Percentiles rank a stretch among this genome's conserved stretches.
These are phyloP conservation scores for Autographa pulchrina DNA, from an alignment of 2,888 invertebrate genomes.

Conservation along the genomic window DNA sequence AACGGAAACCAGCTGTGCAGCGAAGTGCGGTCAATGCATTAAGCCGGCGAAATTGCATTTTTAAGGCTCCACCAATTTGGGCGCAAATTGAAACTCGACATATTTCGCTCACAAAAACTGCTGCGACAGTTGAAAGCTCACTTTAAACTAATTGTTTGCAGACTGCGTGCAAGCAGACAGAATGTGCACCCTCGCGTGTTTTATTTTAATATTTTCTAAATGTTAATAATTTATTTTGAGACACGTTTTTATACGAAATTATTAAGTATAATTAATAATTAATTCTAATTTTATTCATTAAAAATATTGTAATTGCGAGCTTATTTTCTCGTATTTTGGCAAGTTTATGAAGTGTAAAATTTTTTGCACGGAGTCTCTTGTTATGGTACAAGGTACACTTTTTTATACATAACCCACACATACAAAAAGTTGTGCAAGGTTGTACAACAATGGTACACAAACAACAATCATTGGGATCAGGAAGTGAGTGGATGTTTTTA, in stretches of 20 bases:
- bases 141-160: constrained; percentile 27
- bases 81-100: constrained; percentile 58
- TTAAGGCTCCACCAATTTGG: constrained; percentile 83
- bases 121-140: constrained; percentile 34
- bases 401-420: constrained; percentile 34
- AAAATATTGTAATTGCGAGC: constrained; percentile 43
- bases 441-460: constrained; percentile 42
- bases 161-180: constrained; percentile 33
- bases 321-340: constrained; percentile 38
- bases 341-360: constrained; percentile 40
- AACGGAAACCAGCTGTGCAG: constrained; percentile 87
- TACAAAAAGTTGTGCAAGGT: constrained; percentile 50
- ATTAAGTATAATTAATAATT: constrained; percentile 9
- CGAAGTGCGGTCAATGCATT: constrained; percentile 81
- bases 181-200: constrained; percentile 6
- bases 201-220: constrained; percentile 24
- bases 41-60: constrained; percentile 86
- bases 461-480: constrained; percentile 52
- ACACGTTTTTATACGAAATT: constrained; percentile 22
- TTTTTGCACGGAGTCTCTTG: constrained; percentile 27
- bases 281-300: constrained; percentile 18
- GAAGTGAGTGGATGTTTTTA: constrained; percentile 56
- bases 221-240: constrained; percentile 16
- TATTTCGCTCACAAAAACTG: constrained; percentile 43
- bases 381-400: constrained; percentile 23